A percentile compares a stretch with the other conserved stretches of the same genome.
Conservation (phyloP, 2,797 vertebrate species). For the Acanthurus tractus region DNA sequence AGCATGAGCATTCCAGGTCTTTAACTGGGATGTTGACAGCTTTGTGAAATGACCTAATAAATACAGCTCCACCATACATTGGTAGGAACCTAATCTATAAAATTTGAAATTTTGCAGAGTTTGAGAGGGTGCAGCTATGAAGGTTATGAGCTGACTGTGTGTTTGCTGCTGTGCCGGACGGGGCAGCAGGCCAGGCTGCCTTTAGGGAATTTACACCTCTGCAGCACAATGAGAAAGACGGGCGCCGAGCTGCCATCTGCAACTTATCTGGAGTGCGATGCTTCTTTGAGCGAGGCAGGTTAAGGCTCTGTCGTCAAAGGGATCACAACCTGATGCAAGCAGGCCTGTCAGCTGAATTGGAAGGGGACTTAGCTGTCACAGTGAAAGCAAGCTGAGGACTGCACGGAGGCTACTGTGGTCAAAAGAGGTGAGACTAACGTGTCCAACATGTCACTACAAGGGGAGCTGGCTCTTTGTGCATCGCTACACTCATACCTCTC, state of each 20-base stretch:
- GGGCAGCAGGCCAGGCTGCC: constrained; percentile 47
- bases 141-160: constrained; percentile 10
- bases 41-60: constrained; percentile 27
- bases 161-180: constrained; percentile 18
- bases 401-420: constrained; percentile 56
- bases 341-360: constrained; percentile 58
- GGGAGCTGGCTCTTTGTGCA: constrained; percentile 56
- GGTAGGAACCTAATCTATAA: constrained; percentile 28
- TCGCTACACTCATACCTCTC: constrained; percentile 40
- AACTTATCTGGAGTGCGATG: constrained; percentile 38
- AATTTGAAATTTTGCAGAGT: constrained; percentile 47
- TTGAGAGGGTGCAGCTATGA: constrained; percentile 35
- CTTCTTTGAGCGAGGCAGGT: constrained; percentile 56
- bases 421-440: constrained; percentile 63
- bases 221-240: constrained; percentile 48
- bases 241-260: constrained; percentile 45
- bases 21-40: constrained; percentile 31
- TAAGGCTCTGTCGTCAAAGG: constrained; percentile 62
- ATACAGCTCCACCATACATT: not conserved
- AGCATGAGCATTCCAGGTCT: constrained; percentile 10
- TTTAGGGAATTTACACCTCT: constrained; percentile 58
- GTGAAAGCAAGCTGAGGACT: constrained; percentile 52
- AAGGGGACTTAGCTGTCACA: constrained; percentile 63
- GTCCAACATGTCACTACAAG: constrained; percentile 65
- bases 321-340: constrained; percentile 61